Percentiles rank a stretch among this genome's conserved stretches.
Evolutionary conservation across 2,888 invertebrate genomes (phyloP).

Genomic region (Drosophila phalerata): DNA sequence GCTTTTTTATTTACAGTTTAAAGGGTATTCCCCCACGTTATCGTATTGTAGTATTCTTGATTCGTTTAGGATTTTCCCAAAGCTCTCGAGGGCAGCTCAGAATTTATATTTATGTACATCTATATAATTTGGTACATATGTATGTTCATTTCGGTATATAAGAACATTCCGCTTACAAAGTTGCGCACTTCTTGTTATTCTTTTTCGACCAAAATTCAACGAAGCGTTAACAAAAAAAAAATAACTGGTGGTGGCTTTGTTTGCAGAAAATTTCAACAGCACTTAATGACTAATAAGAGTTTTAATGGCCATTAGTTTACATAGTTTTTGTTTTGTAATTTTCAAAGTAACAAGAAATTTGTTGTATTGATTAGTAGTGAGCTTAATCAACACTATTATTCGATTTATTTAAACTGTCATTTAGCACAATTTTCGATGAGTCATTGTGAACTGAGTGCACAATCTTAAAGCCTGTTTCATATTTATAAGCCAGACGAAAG

Average conservation of each 20-base stretch:
- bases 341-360: conserved; percentile 1
- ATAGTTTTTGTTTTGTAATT: background rate
- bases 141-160: background rate
- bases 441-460: conserved; percentile 39
- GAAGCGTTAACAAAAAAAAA: conserved; percentile 40
- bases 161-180: conserved; percentile 3
- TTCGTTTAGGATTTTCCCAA: background rate
- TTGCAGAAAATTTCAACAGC: conserved; percentile 18
- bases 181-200: conserved; percentile 16
- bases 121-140: background rate
- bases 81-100: conserved; percentile 11
- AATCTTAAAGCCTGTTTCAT: conserved; percentile 40
- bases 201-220: conserved; percentile 30
- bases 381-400: conserved; percentile 41
- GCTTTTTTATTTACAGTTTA: background rate
- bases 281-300: conserved; percentile 21
- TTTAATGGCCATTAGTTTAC: background rate
- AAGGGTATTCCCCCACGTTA: conserved; percentile 18
- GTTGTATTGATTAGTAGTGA: conserved; percentile 4
- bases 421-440: conserved; percentile 53
- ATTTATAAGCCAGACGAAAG: conserved; percentile 59
- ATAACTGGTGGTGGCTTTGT: conserved; percentile 6
- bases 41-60: background rate
- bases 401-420: conserved; percentile 18
- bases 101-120: background rate